phyloP scores from a whole-genome alignment of 2,113 vertebrate species.

The Nanger granti region DNA sequence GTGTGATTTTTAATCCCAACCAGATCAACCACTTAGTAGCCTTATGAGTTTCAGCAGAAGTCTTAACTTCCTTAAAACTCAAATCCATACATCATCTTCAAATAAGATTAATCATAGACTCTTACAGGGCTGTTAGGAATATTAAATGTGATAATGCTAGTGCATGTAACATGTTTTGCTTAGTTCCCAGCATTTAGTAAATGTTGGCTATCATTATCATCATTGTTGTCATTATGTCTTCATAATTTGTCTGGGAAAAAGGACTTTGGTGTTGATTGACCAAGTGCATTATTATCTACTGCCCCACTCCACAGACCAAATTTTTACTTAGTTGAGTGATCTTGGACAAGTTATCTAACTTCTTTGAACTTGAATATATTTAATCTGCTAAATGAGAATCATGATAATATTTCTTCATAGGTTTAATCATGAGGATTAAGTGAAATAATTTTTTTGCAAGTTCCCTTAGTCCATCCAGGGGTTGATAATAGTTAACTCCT shows the following conservation, averaged over 20 bases:
- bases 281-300: background rate
- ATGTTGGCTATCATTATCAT: background rate
- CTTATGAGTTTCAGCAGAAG: background rate
- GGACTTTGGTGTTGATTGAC: slow-evolving; percentile 21
- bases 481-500: slow-evolving; percentile 1
- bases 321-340: slow-evolving; percentile 30
- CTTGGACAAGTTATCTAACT: slow-evolving; percentile 17
- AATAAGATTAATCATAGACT: slow-evolving; percentile 5
- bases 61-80: background rate
- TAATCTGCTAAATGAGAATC: slow-evolving; percentile 30
- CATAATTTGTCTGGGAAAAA: slow-evolving; percentile 5
- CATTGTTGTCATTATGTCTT: background rate
- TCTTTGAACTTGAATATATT: slow-evolving; percentile 33
- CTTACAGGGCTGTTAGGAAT: background rate
- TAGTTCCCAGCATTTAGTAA: background rate
- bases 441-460: slow-evolving; percentile 8
- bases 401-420: slow-evolving; percentile 7
- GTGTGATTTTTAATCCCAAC: background rate
- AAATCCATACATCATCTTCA: background rate
- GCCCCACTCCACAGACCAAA: background rate
- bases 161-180: background rate
- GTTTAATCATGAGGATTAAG: slow-evolving; percentile 23
- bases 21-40: background rate
- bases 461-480: background rate
- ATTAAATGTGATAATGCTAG: slow-evolving; percentile 3